Conservation (phyloP, 2,113 vertebrate genomes). For the Cranoglanis bouderius region DNA sequence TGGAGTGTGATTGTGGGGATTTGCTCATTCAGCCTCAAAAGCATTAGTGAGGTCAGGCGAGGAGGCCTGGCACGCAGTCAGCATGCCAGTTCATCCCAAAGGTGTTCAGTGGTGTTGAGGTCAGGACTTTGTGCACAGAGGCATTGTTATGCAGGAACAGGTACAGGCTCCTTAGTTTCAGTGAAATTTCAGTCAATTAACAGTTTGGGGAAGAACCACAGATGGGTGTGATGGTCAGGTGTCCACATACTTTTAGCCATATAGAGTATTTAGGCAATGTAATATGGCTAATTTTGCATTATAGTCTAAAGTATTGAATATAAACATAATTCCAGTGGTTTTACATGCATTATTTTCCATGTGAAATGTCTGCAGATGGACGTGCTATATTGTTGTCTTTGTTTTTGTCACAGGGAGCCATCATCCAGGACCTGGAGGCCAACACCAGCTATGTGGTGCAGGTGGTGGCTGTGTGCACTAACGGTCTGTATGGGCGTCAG, state of each 20-base stretch:
- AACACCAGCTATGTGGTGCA: conserved; percentile 91
- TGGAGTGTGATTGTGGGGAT: neutral
- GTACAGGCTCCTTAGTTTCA: neutral
- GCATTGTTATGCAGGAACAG: neutral
- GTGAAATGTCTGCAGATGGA: neutral
- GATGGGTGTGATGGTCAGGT: neutral
- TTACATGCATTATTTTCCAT: neutral
- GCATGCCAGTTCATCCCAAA: neutral
- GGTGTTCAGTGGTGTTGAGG: neutral
- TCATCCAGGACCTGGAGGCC: conserved; percentile 84
- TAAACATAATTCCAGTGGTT: neutral
- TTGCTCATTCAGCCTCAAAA: neutral
- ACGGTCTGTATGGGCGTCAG: conserved; percentile 85
- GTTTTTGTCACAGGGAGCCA: conserved; percentile 81
- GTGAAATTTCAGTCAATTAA: neutral
- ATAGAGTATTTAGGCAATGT: neutral
- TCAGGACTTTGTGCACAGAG: neutral
- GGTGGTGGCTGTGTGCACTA: conserved; percentile 91
- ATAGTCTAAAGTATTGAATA: neutral
- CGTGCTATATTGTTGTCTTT: neutral
- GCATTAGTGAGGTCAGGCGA: neutral
- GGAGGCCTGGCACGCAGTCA: neutral
- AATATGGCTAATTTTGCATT: neutral
- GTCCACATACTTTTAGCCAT: neutral
- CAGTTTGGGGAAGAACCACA: neutral